phyloP scores from a whole-genome alignment of 2,888 invertebrate genomes.

The Lordiphosa fenestrarum region DNA sequence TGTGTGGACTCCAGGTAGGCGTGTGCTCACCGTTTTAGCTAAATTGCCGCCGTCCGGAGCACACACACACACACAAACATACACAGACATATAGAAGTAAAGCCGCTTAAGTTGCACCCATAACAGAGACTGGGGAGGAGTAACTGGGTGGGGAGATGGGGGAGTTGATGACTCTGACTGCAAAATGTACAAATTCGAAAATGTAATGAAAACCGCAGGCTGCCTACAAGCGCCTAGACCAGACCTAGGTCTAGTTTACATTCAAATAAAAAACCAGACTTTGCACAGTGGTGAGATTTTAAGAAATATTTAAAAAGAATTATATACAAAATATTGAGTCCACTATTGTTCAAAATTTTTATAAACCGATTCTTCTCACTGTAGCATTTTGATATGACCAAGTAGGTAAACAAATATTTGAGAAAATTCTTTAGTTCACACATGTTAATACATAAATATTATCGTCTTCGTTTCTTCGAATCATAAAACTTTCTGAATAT shows the following conservation, averaged over 20 bases:
- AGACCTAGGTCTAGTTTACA: constrained; percentile 41
- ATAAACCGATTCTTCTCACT: too few relatives aligned
- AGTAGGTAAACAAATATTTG: too few relatives aligned
- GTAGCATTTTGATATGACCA: too few relatives aligned
- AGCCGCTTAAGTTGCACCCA: constrained; percentile 68
- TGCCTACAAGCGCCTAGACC: constrained; percentile 46
- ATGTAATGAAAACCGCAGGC: constrained; percentile 69
- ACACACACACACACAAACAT: constrained; percentile 14
- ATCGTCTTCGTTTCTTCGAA: too few relatives aligned
- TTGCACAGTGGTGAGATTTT: constrained; percentile 36
- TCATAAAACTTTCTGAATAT: too few relatives aligned
- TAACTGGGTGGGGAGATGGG: constrained; percentile 7
- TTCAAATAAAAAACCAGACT: constrained; percentile 42
- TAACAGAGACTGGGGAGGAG: constrained; percentile 23
- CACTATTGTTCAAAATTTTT: too few relatives aligned
- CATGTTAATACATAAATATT: too few relatives aligned
- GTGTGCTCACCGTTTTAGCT: constrained; percentile 67
- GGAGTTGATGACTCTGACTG: constrained; percentile 30
- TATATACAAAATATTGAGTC: too few relatives aligned
- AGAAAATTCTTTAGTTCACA: too few relatives aligned
- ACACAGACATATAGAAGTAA: constrained; percentile 30
- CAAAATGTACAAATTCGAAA: constrained; percentile 68
- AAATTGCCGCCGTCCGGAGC: constrained; percentile 67
- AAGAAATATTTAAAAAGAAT: too few relatives aligned
- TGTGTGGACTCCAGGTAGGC: constrained; percentile 63